Percentiles rank a stretch among this genome's conserved stretches.
phyloP scores from a whole-genome alignment of 2,797 vertebrate species.

The Balearica regulorum region DNA sequence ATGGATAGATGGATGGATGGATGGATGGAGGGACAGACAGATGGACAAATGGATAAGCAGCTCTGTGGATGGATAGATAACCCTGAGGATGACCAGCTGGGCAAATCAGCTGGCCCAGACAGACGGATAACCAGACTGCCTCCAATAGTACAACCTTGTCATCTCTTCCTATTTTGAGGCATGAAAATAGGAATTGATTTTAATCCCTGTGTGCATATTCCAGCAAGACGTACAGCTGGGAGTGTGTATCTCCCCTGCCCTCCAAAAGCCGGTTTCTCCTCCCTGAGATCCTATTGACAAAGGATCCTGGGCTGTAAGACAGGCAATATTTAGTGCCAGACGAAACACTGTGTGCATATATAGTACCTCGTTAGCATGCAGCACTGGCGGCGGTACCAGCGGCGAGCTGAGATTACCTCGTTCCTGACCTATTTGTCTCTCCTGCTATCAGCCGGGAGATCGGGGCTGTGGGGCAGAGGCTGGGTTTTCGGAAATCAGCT shows the following conservation, averaged over 20 bases:
- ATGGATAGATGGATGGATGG: too few species aligned
- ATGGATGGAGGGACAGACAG: too few species aligned
- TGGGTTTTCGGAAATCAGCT: not conserved
- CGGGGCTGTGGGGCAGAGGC: not conserved
- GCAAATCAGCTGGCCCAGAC: not conserved
- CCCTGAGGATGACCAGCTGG: not conserved
- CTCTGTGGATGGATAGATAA: not conserved
- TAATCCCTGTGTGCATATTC: not conserved
- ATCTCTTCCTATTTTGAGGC: not conserved
- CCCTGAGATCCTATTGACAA: not conserved
- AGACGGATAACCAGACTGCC: not conserved
- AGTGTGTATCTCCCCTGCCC: not conserved
- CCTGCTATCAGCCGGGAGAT: not conserved
- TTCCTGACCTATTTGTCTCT: constrained; percentile 37
- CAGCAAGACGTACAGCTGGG: not conserved
- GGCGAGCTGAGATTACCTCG: not conserved
- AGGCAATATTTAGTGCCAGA: not conserved
- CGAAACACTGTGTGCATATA: not conserved
- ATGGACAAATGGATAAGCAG: not conserved
- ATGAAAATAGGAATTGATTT: not conserved
- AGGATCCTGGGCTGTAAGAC: not conserved
- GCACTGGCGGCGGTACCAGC: fast-evolving
- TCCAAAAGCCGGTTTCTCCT: not conserved
- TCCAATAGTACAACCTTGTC: not conserved
- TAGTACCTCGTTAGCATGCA: constrained; percentile 23